phyloP scores from a whole-genome alignment of 2,113 vertebrate species.

The Proteles cristata region DNA sequence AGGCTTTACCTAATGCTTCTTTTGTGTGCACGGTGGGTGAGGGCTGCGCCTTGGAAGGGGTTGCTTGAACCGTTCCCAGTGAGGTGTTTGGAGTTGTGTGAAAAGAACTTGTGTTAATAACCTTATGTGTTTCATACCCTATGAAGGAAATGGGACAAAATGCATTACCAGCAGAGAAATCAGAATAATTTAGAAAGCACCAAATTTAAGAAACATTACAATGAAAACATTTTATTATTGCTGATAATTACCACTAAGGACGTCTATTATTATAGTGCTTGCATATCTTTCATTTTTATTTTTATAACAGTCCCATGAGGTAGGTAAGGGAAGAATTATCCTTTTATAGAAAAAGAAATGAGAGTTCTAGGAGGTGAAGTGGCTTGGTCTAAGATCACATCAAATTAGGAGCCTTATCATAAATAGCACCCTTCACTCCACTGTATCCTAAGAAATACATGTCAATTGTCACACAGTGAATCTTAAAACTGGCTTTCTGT shows the following conservation, averaged over 20 bases:
- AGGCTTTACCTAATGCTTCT: slow-evolving; percentile 92
- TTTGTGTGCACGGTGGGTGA: slow-evolving; percentile 96
- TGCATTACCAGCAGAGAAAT: background rate
- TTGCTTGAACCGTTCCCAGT: slow-evolving; percentile 87
- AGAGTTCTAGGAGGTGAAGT: background rate
- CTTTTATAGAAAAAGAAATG: background rate
- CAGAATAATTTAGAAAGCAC: background rate
- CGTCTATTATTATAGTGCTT: background rate
- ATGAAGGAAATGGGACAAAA: slow-evolving; percentile 6
- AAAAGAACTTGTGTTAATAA: slow-evolving; percentile 85
- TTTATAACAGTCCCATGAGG: background rate
- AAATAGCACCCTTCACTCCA: background rate
- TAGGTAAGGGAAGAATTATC: background rate
- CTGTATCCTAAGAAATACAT: background rate
- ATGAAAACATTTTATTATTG: background rate
- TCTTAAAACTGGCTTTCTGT: background rate
- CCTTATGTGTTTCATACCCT: slow-evolving; percentile 82
- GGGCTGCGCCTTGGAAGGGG: slow-evolving; percentile 91
- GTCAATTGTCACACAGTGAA: background rate
- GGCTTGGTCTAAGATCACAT: background rate
- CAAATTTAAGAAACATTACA: background rate
- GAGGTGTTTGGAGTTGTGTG: slow-evolving; percentile 94
- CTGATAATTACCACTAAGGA: background rate
- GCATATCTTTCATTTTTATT: background rate
- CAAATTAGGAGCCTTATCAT: background rate